Conservation (phyloP, 2,113 vertebrate species). For the Grus americana region DNA sequence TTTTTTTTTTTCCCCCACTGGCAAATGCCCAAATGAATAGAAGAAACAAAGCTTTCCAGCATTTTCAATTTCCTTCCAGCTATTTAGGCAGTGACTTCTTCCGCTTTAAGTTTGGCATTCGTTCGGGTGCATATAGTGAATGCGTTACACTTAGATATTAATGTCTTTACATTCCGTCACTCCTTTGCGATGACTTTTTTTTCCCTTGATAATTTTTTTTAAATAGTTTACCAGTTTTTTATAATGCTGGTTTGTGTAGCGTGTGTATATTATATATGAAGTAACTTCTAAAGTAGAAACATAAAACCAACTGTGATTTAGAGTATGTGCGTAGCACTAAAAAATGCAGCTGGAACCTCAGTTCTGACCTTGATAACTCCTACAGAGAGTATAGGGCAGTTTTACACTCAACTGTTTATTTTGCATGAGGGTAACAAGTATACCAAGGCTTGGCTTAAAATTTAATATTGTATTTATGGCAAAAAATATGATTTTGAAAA, state of each 20-base stretch:
- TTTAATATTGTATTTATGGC: not conserved
- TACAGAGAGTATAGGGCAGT: not conserved
- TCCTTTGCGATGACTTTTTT: not conserved
- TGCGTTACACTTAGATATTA: not conserved
- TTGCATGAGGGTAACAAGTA: not conserved
- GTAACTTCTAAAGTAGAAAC: not conserved
- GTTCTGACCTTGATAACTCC: not conserved
- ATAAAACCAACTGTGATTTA: not conserved
- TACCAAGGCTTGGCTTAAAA: not conserved
- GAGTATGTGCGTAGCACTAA: not conserved
- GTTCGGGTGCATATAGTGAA: not conserved
- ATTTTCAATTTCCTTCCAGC: not conserved
- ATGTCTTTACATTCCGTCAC: not conserved
- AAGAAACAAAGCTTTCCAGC: not conserved
- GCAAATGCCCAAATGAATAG: not conserved
- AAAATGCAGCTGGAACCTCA: not conserved
- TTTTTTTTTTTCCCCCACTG: not conserved
- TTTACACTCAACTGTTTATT: not conserved
- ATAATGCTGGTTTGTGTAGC: not conserved
- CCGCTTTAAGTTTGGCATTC: not conserved
- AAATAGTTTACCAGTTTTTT: not conserved
- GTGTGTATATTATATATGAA: not conserved
- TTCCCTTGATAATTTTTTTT: not conserved
- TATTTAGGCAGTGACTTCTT: not conserved
- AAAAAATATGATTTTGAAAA: not conserved